Base-by-base conservation (phyloP, 2,797 vertebrate species). In the Oreonectes daqikongensis region DNA sequence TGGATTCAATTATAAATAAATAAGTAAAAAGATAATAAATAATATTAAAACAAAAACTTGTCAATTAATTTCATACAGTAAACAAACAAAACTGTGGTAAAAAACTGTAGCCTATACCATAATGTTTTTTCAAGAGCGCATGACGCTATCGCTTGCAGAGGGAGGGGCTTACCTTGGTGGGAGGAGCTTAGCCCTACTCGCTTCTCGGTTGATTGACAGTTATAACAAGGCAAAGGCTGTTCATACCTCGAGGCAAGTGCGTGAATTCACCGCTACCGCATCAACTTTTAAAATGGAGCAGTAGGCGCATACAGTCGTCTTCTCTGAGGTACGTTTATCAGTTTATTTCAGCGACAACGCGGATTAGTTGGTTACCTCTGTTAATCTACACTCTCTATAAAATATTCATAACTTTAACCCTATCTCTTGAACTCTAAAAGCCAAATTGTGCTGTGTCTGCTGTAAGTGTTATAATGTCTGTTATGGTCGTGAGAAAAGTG, bases 201-300 rank as follows among this genome's bases (percentile, higher is more conserved):
- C 46, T 55, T 3, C n/a, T 57, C 20, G 12, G 63, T 66, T 66
- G 72, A 75, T 71, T 75, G 79, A 75, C 67, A 70, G 66, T 48
- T 15, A 22, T 40, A n/a, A 35, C 24, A 22, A 59, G 60, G 61
- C n/a, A 66, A 11, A 64, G 28, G 68, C 67, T 67, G 17, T 3
- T 22, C 38, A 9, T 24, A n/a, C 26, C 78, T 57, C 48, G 18
- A 72, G 64, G 40, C 73, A 68, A 75, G 73, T 75, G 63, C 52
- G 35, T 53, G 57, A 52, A 63, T 69, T 61, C 48, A 65, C 8
- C 28, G 53, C 14, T 3, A 46, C 15, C 44, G 1, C 74, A 61
- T 44, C 53, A 78, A 75, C 68, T 76, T 60, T 64, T 40, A n/a
- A 15, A 40, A 59, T 26, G 72, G 60, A 63, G 14, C 32, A 35